Evolutionary conservation across 1,140 invertebrate species (phyloP).

Genomic region (Acromyrmex echinatior): DNA sequence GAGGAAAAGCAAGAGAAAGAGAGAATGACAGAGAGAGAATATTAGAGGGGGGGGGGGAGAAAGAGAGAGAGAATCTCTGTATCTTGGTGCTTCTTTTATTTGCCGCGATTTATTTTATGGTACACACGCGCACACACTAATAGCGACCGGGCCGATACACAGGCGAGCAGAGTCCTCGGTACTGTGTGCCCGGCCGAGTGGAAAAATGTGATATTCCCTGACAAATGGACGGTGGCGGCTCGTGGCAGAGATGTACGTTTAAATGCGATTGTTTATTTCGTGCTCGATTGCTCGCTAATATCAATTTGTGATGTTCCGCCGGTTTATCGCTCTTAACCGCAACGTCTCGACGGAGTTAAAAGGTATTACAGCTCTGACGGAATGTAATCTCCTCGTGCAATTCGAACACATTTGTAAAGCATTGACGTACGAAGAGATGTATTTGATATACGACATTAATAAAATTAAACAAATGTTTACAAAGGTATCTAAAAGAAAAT

Average conservation of each 20-base stretch:
- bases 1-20: background rate
- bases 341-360: constrained; percentile 23
- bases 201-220: constrained; percentile 77
- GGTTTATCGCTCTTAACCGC: constrained; percentile 61
- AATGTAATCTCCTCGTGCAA: constrained; percentile 11
- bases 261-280: constrained; percentile 78
- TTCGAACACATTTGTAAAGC: background rate
- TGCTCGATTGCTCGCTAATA: constrained; percentile 77
- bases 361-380: background rate
- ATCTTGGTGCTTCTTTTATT: constrained; percentile 75
- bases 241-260: constrained; percentile 72
- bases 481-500: background rate
- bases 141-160: constrained; percentile 25
- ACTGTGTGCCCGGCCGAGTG: constrained; percentile 61
- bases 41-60: background rate
- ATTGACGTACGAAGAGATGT: background rate
- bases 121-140: constrained; percentile 58
- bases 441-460: constrained; percentile 1
- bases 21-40: background rate
- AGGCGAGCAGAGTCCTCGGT: constrained; percentile 29
- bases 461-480: constrained; percentile 14
- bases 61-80: constrained; percentile 35
- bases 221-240: constrained; percentile 75
- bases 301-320: constrained; percentile 74
- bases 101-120: constrained; percentile 74